Evolutionary conservation across 2,113 vertebrate species (phyloP).

Genomic region (Hippocampus guttulatus): DNA sequence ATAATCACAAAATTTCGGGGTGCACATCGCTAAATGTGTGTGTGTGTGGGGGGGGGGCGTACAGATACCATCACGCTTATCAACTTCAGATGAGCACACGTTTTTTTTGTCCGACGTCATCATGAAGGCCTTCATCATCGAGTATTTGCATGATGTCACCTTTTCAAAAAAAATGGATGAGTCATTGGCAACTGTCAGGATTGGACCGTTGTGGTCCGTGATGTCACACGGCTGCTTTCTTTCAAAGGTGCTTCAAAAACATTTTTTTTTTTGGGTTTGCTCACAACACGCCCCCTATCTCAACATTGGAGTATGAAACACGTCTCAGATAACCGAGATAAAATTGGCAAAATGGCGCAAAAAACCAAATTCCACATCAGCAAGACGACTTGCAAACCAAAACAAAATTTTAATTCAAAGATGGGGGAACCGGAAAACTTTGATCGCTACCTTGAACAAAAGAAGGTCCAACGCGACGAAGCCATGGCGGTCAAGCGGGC

Average conservation of each 20-base stretch:
- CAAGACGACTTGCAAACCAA: background rate
- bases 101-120: background rate
- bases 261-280: background rate
- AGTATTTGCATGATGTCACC: slow-evolving; percentile 5
- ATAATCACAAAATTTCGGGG: background rate
- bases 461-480: slow-evolving; percentile 5
- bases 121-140: slow-evolving; percentile 7
- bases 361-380: background rate
- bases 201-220: background rate
- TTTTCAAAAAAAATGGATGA: background rate
- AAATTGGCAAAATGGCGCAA: background rate
- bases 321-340: background rate
- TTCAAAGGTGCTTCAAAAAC: background rate
- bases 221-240: background rate
- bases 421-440: background rate
- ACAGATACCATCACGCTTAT: background rate
- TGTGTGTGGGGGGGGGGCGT: too few species aligned
- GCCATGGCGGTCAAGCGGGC: background rate
- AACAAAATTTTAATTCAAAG: background rate
- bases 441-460: slow-evolving; percentile 6
- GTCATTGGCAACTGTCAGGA: background rate
- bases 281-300: background rate
- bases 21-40: background rate
- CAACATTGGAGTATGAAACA: background rate
- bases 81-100: background rate